Evolutionary conservation across 64 coral and sea anemone species (phyloP).

Genomic region (Porites lutea): DNA sequence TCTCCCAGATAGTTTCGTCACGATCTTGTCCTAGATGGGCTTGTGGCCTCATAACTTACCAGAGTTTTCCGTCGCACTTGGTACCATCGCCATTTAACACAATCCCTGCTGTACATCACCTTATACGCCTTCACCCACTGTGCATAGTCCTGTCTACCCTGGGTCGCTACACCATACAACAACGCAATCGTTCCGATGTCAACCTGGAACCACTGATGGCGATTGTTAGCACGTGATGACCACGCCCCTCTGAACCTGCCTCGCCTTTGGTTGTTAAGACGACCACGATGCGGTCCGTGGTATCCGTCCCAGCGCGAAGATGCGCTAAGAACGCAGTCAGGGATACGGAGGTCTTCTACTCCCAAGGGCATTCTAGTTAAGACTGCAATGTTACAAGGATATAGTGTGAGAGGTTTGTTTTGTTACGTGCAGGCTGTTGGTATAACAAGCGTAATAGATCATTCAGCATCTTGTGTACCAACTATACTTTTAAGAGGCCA

Average conservation of each 20-base stretch:
- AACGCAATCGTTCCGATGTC: conserved; percentile 45
- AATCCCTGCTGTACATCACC: conserved; percentile 76
- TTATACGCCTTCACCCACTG: conserved; percentile 91
- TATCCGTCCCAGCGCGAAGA: conserved; percentile 73
- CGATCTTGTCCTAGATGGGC: no score
- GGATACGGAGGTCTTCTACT: conserved; percentile 79
- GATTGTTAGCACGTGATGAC: conserved; percentile 67
- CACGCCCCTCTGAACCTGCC: conserved; percentile 67
- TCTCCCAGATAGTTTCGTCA: no score
- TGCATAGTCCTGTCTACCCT: conserved; percentile 69
- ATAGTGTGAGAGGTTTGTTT: no score
- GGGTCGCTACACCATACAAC: conserved; percentile 65
- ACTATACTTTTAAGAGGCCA: no score
- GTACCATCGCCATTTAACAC: conserved; percentile 70
- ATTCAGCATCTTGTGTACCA: no score
- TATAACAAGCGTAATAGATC: no score
- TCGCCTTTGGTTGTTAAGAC: conserved; percentile 60
- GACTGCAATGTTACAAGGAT: conserved; percentile 9
- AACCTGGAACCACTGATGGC: conserved; percentile 82
- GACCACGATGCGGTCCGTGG: conserved; percentile 61
- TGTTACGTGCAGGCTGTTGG: no score
- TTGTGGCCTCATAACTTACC: no score
- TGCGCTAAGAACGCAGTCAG: conserved; percentile 56
- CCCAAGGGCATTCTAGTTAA: conserved; percentile 60
- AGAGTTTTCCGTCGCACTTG: conserved; percentile 53